A percentile compares a stretch with the other conserved stretches of the same genome.
These are phyloP conservation scores for Palythoa grandis DNA, from an alignment of 92 coral and sea anemone genomes.

Conservation along the genomic window DNA sequence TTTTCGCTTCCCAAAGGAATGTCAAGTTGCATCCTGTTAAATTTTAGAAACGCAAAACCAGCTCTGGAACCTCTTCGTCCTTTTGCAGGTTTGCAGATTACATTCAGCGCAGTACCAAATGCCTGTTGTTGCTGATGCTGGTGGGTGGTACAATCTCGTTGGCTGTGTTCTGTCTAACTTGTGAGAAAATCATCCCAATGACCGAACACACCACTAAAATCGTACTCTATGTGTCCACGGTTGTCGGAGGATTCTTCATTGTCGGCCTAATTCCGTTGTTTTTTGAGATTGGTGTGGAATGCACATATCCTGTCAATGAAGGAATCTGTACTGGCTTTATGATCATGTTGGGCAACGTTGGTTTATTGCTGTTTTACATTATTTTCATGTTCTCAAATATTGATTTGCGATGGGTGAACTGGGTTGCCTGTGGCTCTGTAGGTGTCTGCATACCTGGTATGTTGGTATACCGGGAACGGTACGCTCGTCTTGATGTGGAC, in stretches of 20 bases:
- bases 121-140: slow-evolving; percentile 50
- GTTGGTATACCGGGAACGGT: slow-evolving; percentile 53
- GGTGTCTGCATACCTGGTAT: slow-evolving; percentile 57
- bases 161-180: slow-evolving; percentile 68
- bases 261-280: slow-evolving; percentile 63
- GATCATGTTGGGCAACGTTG: slow-evolving; percentile 30
- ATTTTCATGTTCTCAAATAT: slow-evolving; percentile 66
- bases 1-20: too few relatives aligned
- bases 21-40: too few relatives aligned
- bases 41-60: too few relatives aligned
- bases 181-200: slow-evolving; percentile 59
- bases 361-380: slow-evolving; percentile 46
- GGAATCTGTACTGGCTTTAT: slow-evolving; percentile 64
- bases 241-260: slow-evolving; percentile 60
- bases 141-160: slow-evolving; percentile 54
- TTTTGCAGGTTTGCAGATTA: slow-evolving; percentile 60
- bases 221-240: slow-evolving; percentile 62
- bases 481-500: slow-evolving; percentile 62
- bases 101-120: slow-evolving; percentile 62
- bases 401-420: slow-evolving; percentile 68
- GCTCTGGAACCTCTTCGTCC: neutral
- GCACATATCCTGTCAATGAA: slow-evolving; percentile 68
- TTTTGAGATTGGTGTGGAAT: slow-evolving; percentile 70
- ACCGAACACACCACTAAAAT: slow-evolving; percentile 36
- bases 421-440: slow-evolving; percentile 57